A percentile compares a stretch with the other conserved stretches of the same genome.
Conservation (phyloP, 2,797 vertebrate species). For the Coranthus polyacanthus region DNA sequence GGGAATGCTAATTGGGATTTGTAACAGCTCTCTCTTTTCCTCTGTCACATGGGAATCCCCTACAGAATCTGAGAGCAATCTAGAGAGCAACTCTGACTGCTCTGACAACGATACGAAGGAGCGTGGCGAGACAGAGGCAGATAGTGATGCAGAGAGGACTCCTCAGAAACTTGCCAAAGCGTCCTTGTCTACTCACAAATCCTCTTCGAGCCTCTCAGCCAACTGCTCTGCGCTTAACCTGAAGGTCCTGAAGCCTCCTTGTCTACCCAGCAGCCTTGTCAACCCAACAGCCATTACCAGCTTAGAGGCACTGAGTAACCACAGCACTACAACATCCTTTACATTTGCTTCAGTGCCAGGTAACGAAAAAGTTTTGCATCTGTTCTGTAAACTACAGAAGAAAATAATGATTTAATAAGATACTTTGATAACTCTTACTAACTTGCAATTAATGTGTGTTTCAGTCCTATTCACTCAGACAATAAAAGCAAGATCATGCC, state of each 20-base stretch:
- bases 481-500: no score
- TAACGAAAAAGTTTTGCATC: conserved; percentile 62
- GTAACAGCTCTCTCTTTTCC: conserved; percentile 19
- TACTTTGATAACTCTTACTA: background rate
- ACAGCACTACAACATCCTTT: conserved; percentile 81
- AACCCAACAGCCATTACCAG: conserved; percentile 80
- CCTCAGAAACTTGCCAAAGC: conserved; percentile 83
- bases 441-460: background rate
- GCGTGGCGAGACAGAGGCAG: conserved; percentile 87
- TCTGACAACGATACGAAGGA: conserved; percentile 92
- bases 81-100: conserved; percentile 91
- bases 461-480: conserved; percentile 5
- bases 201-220: conserved; percentile 74
- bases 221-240: conserved; percentile 87
- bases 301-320: conserved; percentile 82
- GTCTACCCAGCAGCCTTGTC: conserved; percentile 63
- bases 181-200: conserved; percentile 82
- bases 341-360: conserved; percentile 85
- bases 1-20: conserved; percentile 44
- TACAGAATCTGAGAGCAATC: conserved; percentile 93
- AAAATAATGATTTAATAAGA: conserved; percentile 11
- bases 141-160: conserved; percentile 88
- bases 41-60: conserved; percentile 31
- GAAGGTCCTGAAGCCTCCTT: conserved; percentile 85
- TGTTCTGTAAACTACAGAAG: background rate